These are phyloP conservation scores for Anastrepha obliqua DNA, from an alignment of 1,140 invertebrate genomes.

Conservation along the genomic window DNA sequence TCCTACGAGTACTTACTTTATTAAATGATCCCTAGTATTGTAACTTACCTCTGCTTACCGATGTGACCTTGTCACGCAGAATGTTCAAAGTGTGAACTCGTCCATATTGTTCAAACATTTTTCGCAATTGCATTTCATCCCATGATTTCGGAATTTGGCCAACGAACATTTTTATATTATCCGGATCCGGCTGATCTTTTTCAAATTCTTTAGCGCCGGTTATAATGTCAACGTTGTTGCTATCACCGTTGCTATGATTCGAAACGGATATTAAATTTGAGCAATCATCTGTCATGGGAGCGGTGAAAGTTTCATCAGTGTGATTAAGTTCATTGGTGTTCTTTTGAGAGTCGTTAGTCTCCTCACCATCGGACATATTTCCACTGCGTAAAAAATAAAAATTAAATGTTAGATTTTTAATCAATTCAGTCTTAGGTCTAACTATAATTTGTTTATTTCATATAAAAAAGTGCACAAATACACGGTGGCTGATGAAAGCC, in stretches of 20 bases:
- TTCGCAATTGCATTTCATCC: constrained; percentile 95
- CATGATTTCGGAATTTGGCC: constrained; percentile 96
- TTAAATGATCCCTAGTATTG: background rate
- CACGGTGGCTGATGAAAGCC: too few species aligned
- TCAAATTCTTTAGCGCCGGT: constrained; percentile 56
- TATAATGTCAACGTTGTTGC: background rate
- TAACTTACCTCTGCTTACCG: constrained; percentile 93
- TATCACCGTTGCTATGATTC: background rate
- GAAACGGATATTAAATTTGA: background rate
- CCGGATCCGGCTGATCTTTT: constrained; percentile 90
- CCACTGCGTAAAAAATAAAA: background rate
- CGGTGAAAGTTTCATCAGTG: background rate
- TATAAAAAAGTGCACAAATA: too few species aligned
- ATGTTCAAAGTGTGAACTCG: constrained; percentile 98
- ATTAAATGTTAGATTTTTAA: background rate
- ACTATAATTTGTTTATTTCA: too few species aligned
- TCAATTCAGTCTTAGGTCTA: too few species aligned
- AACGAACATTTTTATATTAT: constrained; percentile 99
- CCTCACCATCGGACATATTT: background rate
- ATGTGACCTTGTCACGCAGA: constrained; percentile 95
- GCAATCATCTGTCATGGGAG: background rate
- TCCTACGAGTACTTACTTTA: background rate
- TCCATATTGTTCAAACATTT: constrained; percentile 98
- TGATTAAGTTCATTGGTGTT: background rate
- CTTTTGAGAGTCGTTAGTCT: background rate